Conservation (phyloP, 1,140 invertebrate species). For the Contarinia nasturtii region DNA sequence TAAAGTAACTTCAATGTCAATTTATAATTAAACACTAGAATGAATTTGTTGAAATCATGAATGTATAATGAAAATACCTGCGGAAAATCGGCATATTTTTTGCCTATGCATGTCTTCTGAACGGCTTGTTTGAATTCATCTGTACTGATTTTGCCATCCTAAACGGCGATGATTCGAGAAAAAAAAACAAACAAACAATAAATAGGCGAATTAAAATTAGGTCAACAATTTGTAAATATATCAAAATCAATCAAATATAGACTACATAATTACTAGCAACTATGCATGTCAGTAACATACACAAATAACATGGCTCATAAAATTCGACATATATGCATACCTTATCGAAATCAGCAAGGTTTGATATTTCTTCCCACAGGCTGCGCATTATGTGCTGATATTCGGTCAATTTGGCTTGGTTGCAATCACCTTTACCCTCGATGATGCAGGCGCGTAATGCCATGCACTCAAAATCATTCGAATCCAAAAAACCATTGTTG, state of each 20-base stretch:
- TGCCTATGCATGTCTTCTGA: constrained; percentile 57
- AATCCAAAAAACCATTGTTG: constrained; percentile 60
- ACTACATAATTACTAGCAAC: neutral
- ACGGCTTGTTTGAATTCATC: constrained; percentile 68
- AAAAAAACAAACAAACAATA: neutral
- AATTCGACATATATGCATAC: constrained; percentile 21
- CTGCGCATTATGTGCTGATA: constrained; percentile 64
- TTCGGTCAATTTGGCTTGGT: constrained; percentile 41
- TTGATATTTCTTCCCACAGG: constrained; percentile 66
- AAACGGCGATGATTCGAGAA: constrained; percentile 12
- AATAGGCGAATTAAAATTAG: neutral
- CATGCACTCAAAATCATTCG: constrained; percentile 63
- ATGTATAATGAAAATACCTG: too few species aligned
- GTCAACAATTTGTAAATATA: neutral
- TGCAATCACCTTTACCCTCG: constrained; percentile 63
- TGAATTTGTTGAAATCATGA: too few species aligned
- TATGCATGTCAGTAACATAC: neutral
- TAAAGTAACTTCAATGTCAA: too few species aligned
- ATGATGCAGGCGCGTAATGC: constrained; percentile 58
- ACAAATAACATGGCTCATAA: neutral
- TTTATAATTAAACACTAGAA: too few species aligned
- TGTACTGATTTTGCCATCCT: constrained; percentile 61
- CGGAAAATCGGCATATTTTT: constrained; percentile 58
- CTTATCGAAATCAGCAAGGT: constrained; percentile 70
- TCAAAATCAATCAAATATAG: neutral